Evolutionary conservation across 2,113 vertebrate genomes (phyloP).

Genomic region (Clarias magur): DNA sequence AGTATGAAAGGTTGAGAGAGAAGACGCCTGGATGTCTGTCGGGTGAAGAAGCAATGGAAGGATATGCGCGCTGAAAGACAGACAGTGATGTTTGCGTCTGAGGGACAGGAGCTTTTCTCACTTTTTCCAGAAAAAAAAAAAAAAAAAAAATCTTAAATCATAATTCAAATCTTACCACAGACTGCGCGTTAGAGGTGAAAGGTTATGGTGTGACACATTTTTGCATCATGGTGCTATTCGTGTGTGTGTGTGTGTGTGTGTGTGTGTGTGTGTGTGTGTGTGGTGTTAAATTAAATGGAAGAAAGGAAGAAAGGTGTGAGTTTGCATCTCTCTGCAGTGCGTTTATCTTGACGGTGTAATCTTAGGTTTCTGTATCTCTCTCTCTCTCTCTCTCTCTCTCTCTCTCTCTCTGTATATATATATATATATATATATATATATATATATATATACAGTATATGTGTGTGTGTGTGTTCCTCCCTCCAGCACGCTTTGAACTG

Average conservation of each 20-base stretch:
- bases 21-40: background rate
- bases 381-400: background rate
- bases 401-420: background rate
- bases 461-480: background rate
- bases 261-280: slow-evolving; percentile 14
- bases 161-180: background rate
- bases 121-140: background rate
- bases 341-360: slow-evolving; percentile 15
- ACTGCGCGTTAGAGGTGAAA: background rate
- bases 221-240: background rate
- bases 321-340: slow-evolving; percentile 22
- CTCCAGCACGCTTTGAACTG: background rate
- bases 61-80: slow-evolving; percentile 2
- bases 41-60: background rate
- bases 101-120: background rate
- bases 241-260: slow-evolving; percentile 11
- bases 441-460: too few species aligned
- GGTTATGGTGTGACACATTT: background rate
- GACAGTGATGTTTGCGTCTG: background rate
- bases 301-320: slow-evolving; percentile 32
- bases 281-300: slow-evolving; percentile 11
- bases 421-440: too few species aligned
- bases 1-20: background rate
- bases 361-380: slow-evolving; percentile 1
- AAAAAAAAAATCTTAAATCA: background rate